Conservation (phyloP, 2,888 invertebrate genomes). For the Drosophila austrosaltans region DNA sequence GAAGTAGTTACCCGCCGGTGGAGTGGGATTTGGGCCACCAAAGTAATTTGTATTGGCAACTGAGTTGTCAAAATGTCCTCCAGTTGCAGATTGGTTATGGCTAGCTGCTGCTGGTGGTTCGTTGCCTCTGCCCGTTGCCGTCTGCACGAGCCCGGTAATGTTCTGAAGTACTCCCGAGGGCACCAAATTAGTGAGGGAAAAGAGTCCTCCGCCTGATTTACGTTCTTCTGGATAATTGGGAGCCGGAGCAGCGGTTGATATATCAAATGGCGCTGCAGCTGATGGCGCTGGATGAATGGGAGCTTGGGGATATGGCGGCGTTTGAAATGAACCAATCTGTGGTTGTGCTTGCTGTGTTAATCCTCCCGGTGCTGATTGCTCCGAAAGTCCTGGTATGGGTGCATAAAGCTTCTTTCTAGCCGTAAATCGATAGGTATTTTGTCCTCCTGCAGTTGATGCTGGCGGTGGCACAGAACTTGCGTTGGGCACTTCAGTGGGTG, state of each 20-base stretch:
- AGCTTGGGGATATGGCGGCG: slow-evolving; percentile 64
- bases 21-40: slow-evolving; percentile 6
- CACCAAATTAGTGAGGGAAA: slow-evolving; percentile 80
- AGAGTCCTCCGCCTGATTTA: slow-evolving; percentile 72
- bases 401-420: slow-evolving; percentile 90
- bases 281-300: slow-evolving; percentile 12
- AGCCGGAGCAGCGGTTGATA: slow-evolving; percentile 18
- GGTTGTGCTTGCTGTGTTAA: slow-evolving; percentile 13
- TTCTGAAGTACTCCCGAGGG: slow-evolving; percentile 81
- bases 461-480: slow-evolving; percentile 45
- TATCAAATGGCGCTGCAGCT: slow-evolving; percentile 23
- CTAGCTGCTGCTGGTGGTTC: slow-evolving; percentile 15
- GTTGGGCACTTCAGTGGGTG: slow-evolving; percentile 77
- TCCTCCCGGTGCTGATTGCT: slow-evolving; percentile 40
- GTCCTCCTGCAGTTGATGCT: slow-evolving; percentile 42
- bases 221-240: slow-evolving; percentile 58
- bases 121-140: slow-evolving; percentile 72
- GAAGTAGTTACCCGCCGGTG: slow-evolving; percentile 32
- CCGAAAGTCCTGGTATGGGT: slow-evolving; percentile 88
- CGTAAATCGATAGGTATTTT: slow-evolving; percentile 87
- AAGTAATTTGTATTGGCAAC: slow-evolving; percentile 33
- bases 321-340: slow-evolving; percentile 38
- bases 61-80: slow-evolving; percentile 47
- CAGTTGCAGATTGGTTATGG: slow-evolving; percentile 17
- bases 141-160: slow-evolving; percentile 80